A percentile compares a stretch with the other conserved stretches of the same genome.
phyloP scores from a whole-genome alignment of 2,888 invertebrate genomes.

The Gandaritis pyraliata region DNA sequence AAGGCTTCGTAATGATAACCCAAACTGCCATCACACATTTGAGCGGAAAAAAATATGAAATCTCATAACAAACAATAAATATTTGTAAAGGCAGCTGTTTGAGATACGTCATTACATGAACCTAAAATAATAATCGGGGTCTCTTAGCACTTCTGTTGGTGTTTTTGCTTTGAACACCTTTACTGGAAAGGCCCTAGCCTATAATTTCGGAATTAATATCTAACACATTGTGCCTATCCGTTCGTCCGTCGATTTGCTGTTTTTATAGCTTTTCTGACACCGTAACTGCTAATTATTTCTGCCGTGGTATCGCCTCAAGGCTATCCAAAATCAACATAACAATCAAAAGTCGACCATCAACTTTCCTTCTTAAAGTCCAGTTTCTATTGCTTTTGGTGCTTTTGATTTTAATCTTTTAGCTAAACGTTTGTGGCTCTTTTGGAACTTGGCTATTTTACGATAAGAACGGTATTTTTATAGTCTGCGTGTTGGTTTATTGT shows the following conservation, averaged over 20 bases:
- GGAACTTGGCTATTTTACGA: slow-evolving; percentile 43
- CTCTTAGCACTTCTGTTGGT: slow-evolving; percentile 81
- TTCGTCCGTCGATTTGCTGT: slow-evolving; percentile 73
- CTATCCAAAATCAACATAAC: slow-evolving; percentile 47
- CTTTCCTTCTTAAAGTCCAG: slow-evolving; percentile 42
- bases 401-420: slow-evolving; percentile 52
- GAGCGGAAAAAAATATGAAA: slow-evolving; percentile 44
- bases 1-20: slow-evolving; percentile 36
- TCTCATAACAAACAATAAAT: slow-evolving; percentile 73
- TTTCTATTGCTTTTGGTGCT: slow-evolving; percentile 26
- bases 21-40: slow-evolving; percentile 29
- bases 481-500: slow-evolving; percentile 42
- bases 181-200: slow-evolving; percentile 66
- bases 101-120: slow-evolving; percentile 69
- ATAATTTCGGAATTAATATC: slow-evolving; percentile 83
- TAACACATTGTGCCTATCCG: slow-evolving; percentile 82
- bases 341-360: slow-evolving; percentile 48
- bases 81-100: slow-evolving; percentile 81
- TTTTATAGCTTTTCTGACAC: slow-evolving; percentile 75
- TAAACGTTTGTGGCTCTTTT: slow-evolving; percentile 43
- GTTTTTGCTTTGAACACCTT: slow-evolving; percentile 77
- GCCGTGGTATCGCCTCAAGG: slow-evolving; percentile 64
- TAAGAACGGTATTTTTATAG: slow-evolving; percentile 44
- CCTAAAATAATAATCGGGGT: slow-evolving; percentile 77
- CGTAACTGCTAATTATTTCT: slow-evolving; percentile 74